These are phyloP conservation scores for Serranochromis macrocephalus DNA, from an alignment of 2,113 vertebrate species.

Conservation along the genomic window DNA sequence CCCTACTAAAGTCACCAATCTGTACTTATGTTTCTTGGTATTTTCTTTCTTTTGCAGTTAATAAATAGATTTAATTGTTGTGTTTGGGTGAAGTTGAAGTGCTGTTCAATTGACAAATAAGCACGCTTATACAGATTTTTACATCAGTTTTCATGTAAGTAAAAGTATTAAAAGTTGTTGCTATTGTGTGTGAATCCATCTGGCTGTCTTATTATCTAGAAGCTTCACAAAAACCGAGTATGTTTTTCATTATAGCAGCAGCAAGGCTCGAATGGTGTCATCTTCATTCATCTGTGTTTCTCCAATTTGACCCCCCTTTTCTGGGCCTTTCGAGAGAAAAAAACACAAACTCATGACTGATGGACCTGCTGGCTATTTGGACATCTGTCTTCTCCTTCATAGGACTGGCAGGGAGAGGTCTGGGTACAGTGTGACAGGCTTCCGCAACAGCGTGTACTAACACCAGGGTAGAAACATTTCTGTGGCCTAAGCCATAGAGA, in stretches of 20 bases:
- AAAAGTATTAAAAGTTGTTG: not conserved
- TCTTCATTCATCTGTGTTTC: slow-evolving; percentile 49
- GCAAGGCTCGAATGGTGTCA: slow-evolving; percentile 17
- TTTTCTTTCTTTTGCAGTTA: not conserved
- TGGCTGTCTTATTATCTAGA: not conserved
- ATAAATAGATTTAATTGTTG: not conserved
- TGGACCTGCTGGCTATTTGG: slow-evolving; percentile 61
- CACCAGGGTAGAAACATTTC: slow-evolving; percentile 48
- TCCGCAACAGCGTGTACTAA: slow-evolving; percentile 48
- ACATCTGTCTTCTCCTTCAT: slow-evolving; percentile 64
- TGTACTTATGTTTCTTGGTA: not conserved
- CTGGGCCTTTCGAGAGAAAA: not conserved
- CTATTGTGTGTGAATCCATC: not conserved
- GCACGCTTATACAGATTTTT: not conserved
- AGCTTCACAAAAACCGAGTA: slow-evolving; percentile 23
- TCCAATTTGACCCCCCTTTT: slow-evolving; percentile 38
- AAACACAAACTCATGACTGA: slow-evolving; percentile 43
- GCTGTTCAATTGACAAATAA: not conserved
- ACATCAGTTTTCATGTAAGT: not conserved
- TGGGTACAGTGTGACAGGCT: slow-evolving; percentile 56
- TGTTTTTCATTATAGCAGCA: slow-evolving; percentile 42
- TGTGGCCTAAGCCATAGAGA: slow-evolving; percentile 49
- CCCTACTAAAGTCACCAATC: not conserved
- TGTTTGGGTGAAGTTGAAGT: not conserved
- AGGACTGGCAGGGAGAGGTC: slow-evolving; percentile 39